Conservation (phyloP, 2,797 vertebrate genomes). For the Centropyge bicolor region DNA sequence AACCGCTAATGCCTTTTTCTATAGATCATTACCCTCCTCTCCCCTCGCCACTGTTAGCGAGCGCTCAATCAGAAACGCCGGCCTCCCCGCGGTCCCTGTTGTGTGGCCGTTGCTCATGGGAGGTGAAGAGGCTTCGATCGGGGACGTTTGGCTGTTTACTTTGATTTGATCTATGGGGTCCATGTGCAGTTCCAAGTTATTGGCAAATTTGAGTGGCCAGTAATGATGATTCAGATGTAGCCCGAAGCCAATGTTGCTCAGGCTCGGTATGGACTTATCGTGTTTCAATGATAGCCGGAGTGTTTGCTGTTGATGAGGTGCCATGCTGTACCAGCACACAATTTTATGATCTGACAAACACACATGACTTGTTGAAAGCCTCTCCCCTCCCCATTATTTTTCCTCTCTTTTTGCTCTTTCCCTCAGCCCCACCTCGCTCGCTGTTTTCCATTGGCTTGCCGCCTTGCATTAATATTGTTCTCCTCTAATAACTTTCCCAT, state of each 20-base stretch:
- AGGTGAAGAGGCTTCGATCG: conserved; percentile 67
- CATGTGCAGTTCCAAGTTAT: conserved; percentile 56
- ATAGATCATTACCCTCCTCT: conserved; percentile 81
- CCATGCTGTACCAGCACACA: conserved; percentile 28
- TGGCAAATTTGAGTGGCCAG: conserved; percentile 58
- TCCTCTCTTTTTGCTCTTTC: conserved; percentile 21
- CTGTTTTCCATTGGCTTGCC: conserved; percentile 45
- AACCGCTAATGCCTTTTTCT: conserved; percentile 77
- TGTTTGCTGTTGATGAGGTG: conserved; percentile 68
- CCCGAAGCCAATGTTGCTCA: conserved; percentile 62
- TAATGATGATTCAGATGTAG: conserved; percentile 59
- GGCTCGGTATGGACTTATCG: conserved; percentile 40
- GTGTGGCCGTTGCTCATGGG: conserved; percentile 65
- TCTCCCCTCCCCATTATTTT: conserved; percentile 35
- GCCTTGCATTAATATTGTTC: conserved; percentile 66
- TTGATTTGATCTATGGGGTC: conserved; percentile 70
- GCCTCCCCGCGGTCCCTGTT: conserved; percentile 53
- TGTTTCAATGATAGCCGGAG: conserved; percentile 56
- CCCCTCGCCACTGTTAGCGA: conserved; percentile 70
- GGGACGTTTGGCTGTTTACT: conserved; percentile 67
- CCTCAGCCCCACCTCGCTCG: conserved; percentile 45
- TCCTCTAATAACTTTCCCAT: conserved; percentile 74
- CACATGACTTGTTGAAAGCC: conserved; percentile 59
- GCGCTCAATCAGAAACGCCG: conserved; percentile 77
- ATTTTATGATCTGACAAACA: conserved; percentile 69